Conservation (phyloP, 2,888 invertebrate genomes). For the Lacanobia oleracea region DNA sequence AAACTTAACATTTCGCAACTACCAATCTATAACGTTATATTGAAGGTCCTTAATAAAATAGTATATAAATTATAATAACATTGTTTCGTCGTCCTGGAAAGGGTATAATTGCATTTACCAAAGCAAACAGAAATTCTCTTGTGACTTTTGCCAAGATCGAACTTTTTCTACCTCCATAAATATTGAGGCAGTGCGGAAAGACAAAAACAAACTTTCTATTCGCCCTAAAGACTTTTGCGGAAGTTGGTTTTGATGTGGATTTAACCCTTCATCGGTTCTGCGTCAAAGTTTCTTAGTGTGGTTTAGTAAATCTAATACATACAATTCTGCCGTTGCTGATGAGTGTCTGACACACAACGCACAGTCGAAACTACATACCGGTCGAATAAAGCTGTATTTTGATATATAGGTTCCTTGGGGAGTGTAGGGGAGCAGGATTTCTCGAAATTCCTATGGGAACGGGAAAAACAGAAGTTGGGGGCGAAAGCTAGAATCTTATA, state of each 20-base stretch:
- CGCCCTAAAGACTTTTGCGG: slow-evolving; percentile 8
- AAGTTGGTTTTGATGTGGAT: slow-evolving; percentile 42
- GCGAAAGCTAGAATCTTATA: too few relatives aligned
- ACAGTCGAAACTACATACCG: too few relatives aligned
- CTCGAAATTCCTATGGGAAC: too few relatives aligned
- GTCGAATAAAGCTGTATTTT: too few relatives aligned
- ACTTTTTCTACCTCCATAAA: slow-evolving; percentile 41
- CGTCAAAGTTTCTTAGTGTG: slow-evolving; percentile 21
- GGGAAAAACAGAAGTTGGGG: too few relatives aligned
- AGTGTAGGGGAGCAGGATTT: too few relatives aligned
- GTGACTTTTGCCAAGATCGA: slow-evolving; percentile 28
- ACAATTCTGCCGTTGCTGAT: too few relatives aligned
- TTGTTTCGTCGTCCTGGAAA: slow-evolving; percentile 14
- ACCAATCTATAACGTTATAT: slow-evolving; percentile 14
- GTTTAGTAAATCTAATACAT: neutral
- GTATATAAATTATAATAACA: slow-evolving; percentile 13
- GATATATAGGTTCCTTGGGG: too few relatives aligned
- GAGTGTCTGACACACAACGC: too few relatives aligned
- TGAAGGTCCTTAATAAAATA: neutral
- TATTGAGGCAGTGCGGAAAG: slow-evolving; percentile 41
- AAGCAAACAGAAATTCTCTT: slow-evolving; percentile 45
- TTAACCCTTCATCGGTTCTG: slow-evolving; percentile 10
- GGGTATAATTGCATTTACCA: slow-evolving; percentile 49
- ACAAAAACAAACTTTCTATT: slow-evolving; percentile 32
- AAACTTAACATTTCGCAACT: slow-evolving; percentile 3